Evolutionary conservation across 2,113 vertebrate genomes (phyloP).

Genomic region (Xenopus tropicalis): UCB_Xtro_10.0 CM004445.2:122931001-122931500

Average conservation of each 20-base stretch:
- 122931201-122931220: constrained; percentile 93
- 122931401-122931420: neutral
- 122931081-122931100: no score
- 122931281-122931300: constrained; percentile 82
- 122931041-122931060: no score
- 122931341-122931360: neutral
- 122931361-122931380: neutral
- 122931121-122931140: constrained; percentile 80
- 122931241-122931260: constrained; percentile 87
- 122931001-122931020: no score
- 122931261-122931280: constrained; percentile 82
- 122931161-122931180: constrained; percentile 87
- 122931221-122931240: constrained; percentile 76
- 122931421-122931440: no score
- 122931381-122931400: neutral
- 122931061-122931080: no score
- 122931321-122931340: constrained; percentile 80
- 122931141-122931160: constrained; percentile 90
- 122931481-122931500: no score
- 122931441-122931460: no score
- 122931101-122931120: no score
- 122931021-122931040: no score
- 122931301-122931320: constrained; percentile 75
- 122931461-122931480: no score
- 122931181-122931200: constrained; percentile 91